A percentile compares a stretch with the other conserved stretches of the same genome.
These are phyloP conservation scores for Epicauta chinensis DNA, from an alignment of 1,140 invertebrate species.

Conservation along the genomic window DNA sequence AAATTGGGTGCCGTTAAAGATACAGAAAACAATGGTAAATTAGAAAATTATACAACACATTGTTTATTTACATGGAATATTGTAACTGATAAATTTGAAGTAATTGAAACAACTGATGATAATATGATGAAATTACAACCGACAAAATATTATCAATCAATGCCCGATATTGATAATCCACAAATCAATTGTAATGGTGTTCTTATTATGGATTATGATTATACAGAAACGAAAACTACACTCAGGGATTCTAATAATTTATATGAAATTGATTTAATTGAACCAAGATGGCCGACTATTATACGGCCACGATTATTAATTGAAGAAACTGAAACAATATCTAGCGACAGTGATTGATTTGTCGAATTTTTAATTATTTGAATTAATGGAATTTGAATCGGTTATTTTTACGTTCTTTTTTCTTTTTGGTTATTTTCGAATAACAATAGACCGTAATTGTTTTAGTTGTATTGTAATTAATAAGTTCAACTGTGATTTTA, in stretches of 20 bases:
- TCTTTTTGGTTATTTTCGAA: no score
- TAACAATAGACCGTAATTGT: no score
- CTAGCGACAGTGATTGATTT: no score
- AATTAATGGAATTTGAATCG: no score
- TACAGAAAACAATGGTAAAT: constrained; percentile 26
- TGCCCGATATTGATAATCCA: constrained; percentile 31
- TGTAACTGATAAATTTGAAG: constrained; percentile 35
- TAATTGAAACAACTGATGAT: constrained; percentile 32
- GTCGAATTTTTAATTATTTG: not conserved
- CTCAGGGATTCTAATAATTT: constrained; percentile 39
- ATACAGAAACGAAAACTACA: constrained; percentile 28
- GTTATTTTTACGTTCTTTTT: no score
- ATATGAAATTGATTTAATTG: constrained; percentile 30
- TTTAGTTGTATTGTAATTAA: constrained; percentile 10
- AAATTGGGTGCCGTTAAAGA: constrained; percentile 38
- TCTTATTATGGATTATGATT: constrained; percentile 34
- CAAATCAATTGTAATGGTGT: constrained; percentile 32
- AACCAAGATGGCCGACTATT: not conserved
- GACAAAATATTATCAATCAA: constrained; percentile 13
- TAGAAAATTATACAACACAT: constrained; percentile 32
- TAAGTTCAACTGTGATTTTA: constrained; percentile 26
- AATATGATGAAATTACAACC: constrained; percentile 26
- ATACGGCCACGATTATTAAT: no score
- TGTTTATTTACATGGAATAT: constrained; percentile 41
- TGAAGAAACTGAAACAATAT: no score